Evolutionary conservation across 2,888 invertebrate genomes (phyloP), one percentile per base, ranked within the genome.

Genomic region (Caenorhabditis zanzibari): DNA sequence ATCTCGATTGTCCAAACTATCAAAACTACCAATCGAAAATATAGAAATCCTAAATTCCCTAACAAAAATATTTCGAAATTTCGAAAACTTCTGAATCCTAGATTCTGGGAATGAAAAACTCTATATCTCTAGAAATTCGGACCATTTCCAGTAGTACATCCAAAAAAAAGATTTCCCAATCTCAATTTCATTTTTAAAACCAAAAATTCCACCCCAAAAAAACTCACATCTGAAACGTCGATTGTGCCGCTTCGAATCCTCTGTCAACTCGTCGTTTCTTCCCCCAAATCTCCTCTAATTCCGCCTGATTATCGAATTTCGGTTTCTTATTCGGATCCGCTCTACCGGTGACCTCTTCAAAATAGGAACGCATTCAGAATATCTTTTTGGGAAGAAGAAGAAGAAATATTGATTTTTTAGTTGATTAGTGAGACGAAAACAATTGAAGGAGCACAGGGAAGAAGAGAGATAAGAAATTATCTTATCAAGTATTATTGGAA

Each of bases 321-420:
- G 38, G 38, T 12, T 38, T 38, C 12, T 38, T 38, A 12, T 38
- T 12, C 10, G 38, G 10, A 19, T 59, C 28, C 19, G 47, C 49
- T 22, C 28, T 22, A 6, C 32, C 54, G 26, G 28, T 28, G 41
- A 64, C 38, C 24, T 76, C 77, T 52, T 69, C 69, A 41, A 41
- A 44, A n/a, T 77, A 69, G 16, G 76, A 76, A 61, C 76, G 76
- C 77, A 77, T 77, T 56, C 35, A 35, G 35, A 22, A 52, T 38
- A n/a, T n/a, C n/a, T n/a, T n/a, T n/a, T n/a, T n/a, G n/a, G 38
- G 19, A 9, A 26, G 12, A n/a, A n/a, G 10, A 16, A 16, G 22
- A 16, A 32, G 32, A 49, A 26, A 32, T 38, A 69, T 54, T 28
- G 26, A 64, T 64, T 47, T 47, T 64, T n/a, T 49, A 49, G 49